A percentile compares a stretch with the other conserved stretches of the same genome.
phyloP scores from a whole-genome alignment of 2,113 vertebrate species.

The Lophura nycthemera region DNA sequence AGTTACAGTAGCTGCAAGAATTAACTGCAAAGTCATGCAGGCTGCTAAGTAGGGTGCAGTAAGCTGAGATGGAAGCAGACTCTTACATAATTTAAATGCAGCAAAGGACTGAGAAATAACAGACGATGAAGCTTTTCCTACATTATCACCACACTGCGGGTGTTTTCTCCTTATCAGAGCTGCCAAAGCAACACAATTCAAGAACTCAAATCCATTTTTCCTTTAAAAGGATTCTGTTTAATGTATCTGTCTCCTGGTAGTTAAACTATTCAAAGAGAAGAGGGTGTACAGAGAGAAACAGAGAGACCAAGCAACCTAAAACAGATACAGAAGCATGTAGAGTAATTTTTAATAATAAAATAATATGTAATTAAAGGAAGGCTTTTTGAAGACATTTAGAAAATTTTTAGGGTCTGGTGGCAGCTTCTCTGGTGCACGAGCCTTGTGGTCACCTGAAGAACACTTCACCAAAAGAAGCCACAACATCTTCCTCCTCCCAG shows the following conservation, averaged over 20 bases:
- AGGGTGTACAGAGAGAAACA: neutral
- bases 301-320: neutral
- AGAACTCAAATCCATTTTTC: neutral
- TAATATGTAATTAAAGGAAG: neutral
- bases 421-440: neutral
- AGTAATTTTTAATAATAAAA: neutral
- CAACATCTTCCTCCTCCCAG: neutral
- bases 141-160: neutral
- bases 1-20: constrained; percentile 58
- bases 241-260: neutral
- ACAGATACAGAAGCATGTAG: neutral
- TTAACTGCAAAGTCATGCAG: constrained; percentile 67
- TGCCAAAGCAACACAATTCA: constrained; percentile 3
- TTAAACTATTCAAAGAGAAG: neutral
- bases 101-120: constrained; percentile 32
- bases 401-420: neutral
- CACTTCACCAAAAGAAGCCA: neutral
- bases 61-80: constrained; percentile 32
- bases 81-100: constrained; percentile 62
- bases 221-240: neutral
- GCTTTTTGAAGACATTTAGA: neutral
- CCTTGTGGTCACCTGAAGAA: neutral
- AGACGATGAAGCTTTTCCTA: constrained; percentile 24
- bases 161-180: constrained; percentile 33
- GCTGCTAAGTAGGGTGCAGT: neutral